These are phyloP conservation scores for Columba guinea DNA, from an alignment of 2,797 vertebrate species.

Conservation along the genomic window DNA sequence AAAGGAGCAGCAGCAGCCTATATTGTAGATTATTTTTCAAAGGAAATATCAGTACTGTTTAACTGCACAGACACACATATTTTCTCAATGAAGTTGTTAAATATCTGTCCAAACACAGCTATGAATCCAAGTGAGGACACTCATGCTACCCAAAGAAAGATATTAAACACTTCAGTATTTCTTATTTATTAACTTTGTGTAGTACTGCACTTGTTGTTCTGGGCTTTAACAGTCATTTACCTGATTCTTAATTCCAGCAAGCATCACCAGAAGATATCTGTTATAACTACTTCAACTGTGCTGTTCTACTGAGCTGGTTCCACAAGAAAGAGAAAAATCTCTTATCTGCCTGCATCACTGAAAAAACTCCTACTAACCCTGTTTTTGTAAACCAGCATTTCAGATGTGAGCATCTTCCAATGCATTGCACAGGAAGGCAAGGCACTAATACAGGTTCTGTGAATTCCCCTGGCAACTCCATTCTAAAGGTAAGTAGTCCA, in stretches of 20 bases:
- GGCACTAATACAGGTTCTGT: background rate
- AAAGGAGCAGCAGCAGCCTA: background rate
- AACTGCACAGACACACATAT: accelerated
- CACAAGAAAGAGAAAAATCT: background rate
- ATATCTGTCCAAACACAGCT: background rate
- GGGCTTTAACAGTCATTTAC: background rate
- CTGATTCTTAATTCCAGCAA: background rate
- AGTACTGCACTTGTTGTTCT: background rate
- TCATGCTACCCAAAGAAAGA: background rate
- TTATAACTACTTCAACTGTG: background rate
- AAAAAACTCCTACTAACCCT: background rate
- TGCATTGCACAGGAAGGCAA: background rate
- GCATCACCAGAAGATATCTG: accelerated
- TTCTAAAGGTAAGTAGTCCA: background rate
- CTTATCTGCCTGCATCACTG: background rate
- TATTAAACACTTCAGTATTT: background rate
- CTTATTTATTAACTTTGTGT: background rate
- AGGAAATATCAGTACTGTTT: background rate
- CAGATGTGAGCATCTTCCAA: background rate
- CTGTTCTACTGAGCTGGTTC: background rate
- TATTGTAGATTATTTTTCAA: background rate
- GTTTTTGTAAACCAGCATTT: background rate
- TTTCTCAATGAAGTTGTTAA: background rate
- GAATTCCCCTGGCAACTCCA: background rate
- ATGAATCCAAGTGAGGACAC: background rate